Conservation (phyloP, 2,113 vertebrate species). For the Collichthys lucidus region DNA sequence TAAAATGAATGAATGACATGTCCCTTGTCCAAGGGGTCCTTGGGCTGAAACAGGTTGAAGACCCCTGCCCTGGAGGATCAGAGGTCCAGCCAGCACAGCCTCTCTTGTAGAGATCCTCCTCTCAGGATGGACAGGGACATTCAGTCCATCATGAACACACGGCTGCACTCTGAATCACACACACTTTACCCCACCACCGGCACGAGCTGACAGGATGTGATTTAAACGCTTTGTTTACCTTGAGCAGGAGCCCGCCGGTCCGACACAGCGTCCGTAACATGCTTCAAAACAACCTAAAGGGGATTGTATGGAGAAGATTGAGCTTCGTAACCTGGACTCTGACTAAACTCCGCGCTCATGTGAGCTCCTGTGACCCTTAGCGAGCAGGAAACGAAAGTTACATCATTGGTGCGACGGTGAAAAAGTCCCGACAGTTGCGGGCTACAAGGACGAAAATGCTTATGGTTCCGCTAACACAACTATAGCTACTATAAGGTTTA, state of each 20-base stretch:
- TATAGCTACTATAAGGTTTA: too few species aligned
- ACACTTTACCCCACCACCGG: background rate
- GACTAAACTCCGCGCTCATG: slow-evolving; percentile 7
- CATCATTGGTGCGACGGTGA: slow-evolving; percentile 65
- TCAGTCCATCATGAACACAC: slow-evolving; percentile 2
- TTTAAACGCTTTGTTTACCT: slow-evolving; percentile 64
- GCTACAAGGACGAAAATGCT: background rate
- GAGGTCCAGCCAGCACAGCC: too few species aligned
- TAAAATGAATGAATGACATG: too few species aligned
- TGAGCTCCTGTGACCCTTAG: slow-evolving; percentile 66
- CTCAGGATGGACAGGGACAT: background rate
- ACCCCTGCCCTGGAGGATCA: too few species aligned
- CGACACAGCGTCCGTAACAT: slow-evolving; percentile 83
- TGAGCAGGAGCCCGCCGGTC: slow-evolving; percentile 73
- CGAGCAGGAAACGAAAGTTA: slow-evolving; percentile 71
- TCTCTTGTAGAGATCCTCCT: background rate
- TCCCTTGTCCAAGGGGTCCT: too few species aligned
- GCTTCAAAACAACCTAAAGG: background rate
- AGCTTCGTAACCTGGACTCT: background rate
- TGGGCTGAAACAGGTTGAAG: too few species aligned
- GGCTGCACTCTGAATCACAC: slow-evolving; percentile 26
- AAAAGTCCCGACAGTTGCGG: slow-evolving; percentile 34
- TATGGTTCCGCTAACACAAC: slow-evolving; percentile 42
- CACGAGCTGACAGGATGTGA: background rate
- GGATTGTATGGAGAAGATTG: accelerated